Percentiles rank a stretch among this genome's conserved stretches.
phyloP scores from a whole-genome alignment of 2,797 vertebrate genomes.

The Harpagifer antarcticus region DNA sequence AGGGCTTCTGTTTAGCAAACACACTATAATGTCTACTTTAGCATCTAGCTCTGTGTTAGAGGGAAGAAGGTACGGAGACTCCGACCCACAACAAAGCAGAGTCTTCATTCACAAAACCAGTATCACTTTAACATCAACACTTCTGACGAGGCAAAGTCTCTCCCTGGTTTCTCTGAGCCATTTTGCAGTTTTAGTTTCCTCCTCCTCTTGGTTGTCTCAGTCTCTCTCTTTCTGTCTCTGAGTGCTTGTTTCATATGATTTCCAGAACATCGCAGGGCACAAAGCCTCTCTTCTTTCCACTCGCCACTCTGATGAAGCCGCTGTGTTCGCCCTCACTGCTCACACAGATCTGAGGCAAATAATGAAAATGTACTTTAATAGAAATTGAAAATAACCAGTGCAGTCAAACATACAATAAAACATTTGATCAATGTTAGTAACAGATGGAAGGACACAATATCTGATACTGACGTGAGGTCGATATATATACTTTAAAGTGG shows the following conservation, averaged over 20 bases:
- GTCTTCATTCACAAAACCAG: conserved; percentile 34
- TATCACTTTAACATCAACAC: conserved; percentile 7
- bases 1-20: conserved; percentile 43
- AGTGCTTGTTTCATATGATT: conserved; percentile 86
- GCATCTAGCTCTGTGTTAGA: conserved; percentile 18
- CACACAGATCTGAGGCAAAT: conserved; percentile 90
- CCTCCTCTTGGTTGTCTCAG: conserved; percentile 75
- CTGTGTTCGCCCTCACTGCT: conserved; percentile 89
- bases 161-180: conserved; percentile 1
- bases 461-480: background rate
- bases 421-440: background rate
- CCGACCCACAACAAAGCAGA: conserved; percentile 35
- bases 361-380: conserved; percentile 1
- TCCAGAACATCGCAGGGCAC: conserved; percentile 93
- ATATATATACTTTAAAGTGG: background rate
- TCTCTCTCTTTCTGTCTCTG: conserved; percentile 23
- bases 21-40: conserved; percentile 1
- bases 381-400: background rate
- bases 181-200: conserved; percentile 31
- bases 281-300: conserved; percentile 95
- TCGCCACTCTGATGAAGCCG: conserved; percentile 93
- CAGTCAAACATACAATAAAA: background rate
- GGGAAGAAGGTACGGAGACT: conserved; percentile 33
- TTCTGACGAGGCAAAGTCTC: conserved; percentile 10
- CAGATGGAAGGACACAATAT: background rate